Evolutionary conservation across 2,888 invertebrate genomes (phyloP).

Genomic region (Mimachlamys varia): DNA sequence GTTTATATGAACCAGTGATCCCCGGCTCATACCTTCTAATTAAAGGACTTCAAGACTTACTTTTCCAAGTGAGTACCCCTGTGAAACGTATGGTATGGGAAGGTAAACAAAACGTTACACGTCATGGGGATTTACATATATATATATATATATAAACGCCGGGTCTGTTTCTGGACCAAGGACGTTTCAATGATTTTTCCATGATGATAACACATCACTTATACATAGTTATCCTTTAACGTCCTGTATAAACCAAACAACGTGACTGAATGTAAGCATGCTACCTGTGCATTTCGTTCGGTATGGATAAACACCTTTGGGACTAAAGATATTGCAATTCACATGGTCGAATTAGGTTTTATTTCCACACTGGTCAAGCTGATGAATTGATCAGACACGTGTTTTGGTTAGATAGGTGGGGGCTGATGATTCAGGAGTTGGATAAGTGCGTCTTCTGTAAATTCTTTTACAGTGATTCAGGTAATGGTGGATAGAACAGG

Average conservation of each 20-base stretch:
- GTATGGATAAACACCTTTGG: too few species aligned
- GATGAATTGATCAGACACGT: not conserved
- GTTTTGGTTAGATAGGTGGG: not conserved
- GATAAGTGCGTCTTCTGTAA: not conserved
- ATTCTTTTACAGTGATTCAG: not conserved
- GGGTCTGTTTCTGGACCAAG: not conserved
- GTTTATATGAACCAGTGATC: constrained; percentile 27
- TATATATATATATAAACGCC: not conserved
- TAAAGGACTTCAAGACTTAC: constrained; percentile 6
- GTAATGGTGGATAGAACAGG: not conserved
- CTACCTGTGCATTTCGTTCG: too few species aligned
- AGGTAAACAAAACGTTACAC: constrained; percentile 5
- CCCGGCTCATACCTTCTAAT: not conserved
- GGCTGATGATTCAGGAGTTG: not conserved
- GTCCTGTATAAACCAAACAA: too few species aligned
- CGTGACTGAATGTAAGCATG: too few species aligned
- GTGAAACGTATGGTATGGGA: constrained; percentile 15
- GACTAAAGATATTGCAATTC: too few species aligned
- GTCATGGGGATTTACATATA: not conserved
- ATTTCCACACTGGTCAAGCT: not conserved
- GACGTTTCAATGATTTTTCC: not conserved
- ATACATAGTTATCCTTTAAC: too few species aligned
- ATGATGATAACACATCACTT: not conserved
- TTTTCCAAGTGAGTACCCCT: constrained; percentile 24
- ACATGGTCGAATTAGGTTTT: not conserved